Evolutionary conservation across 1,140 invertebrate genomes (phyloP), one percentile per base, ranked within the genome.

Genomic region (Temnothorax nylanderi): DNA sequence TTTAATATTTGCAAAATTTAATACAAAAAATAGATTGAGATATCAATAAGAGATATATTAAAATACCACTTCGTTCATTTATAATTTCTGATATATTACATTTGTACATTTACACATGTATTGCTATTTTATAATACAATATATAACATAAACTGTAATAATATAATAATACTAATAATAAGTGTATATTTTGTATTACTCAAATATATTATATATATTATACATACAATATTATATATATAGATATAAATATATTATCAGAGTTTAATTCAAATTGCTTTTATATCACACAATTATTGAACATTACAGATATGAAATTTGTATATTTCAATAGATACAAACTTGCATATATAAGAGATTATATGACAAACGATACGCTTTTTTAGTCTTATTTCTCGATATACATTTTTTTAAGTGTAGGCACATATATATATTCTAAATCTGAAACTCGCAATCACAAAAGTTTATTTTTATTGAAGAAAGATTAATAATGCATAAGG

Each of bases 301-400:
- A 81, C 47, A 67, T 6, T 71, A 64, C 16, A 41, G 3, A 60
- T 49, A 56, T 80, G 10, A 71, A 84, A 74, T 76, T 51, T 34
- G 4, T 56, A 75, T 67, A 75, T 67, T 72, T 75, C 10, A 76
- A 60, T 65, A 82, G 18, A 75, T 82, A 76, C 6, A 62, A 80
- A 44, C 49, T 37, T 58, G 32, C 54, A 37, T 58, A 34, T 41
- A 51, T 34, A 74, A 74, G 1, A 65, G 32, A 74, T 64, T 85
- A 82, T 71, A 51, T n/a, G 21, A 69, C 26, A 74, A 81, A 74
- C 2, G 21, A 75, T n/a, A 18, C 7, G 49, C 34, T 67, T 60
- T 67, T 60, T 75, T 84, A 84, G 80, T 84, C 69, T 75, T 84
- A 16, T 84, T 75, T 74, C 41, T 85, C 74, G 16, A 71, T 80